Evolutionary conservation across 2,797 vertebrate species (phyloP).

Genomic region (Lateolabrax maculatus): DNA sequence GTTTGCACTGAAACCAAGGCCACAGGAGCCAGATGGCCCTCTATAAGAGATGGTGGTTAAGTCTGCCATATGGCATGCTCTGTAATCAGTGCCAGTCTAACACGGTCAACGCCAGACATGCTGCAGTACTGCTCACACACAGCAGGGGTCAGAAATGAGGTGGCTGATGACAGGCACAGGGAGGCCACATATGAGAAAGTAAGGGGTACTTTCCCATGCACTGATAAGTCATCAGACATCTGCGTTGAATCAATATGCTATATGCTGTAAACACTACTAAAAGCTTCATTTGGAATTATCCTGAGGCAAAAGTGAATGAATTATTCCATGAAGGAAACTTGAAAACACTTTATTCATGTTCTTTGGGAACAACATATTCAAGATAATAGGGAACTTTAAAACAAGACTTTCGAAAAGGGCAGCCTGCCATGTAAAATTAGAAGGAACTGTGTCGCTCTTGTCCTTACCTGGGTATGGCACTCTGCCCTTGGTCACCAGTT

Average conservation of each 20-base stretch:
- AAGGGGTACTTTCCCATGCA: slow-evolving; percentile 46
- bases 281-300: slow-evolving; percentile 5
- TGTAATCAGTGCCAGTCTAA: slow-evolving; percentile 64
- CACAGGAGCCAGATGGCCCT: slow-evolving; percentile 76
- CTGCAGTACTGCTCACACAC: slow-evolving; percentile 46
- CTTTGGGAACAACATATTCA: neutral
- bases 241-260: slow-evolving; percentile 44
- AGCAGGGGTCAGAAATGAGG: slow-evolving; percentile 61
- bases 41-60: slow-evolving; percentile 64
- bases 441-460: neutral
- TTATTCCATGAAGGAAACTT: neutral
- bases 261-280: slow-evolving; percentile 16
- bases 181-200: neutral
- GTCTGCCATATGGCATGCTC: slow-evolving; percentile 75
- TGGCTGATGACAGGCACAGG: neutral
- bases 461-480: slow-evolving; percentile 95
- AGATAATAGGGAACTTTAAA: neutral
- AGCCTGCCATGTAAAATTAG: neutral
- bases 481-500: slow-evolving; percentile 97
- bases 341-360: neutral
- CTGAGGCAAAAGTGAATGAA: neutral
- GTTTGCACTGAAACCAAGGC: slow-evolving; percentile 55
- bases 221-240: slow-evolving; percentile 50
- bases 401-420: neutral
- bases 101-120: slow-evolving; percentile 14